Conservation (phyloP, 2,797 vertebrate species). For the Arremon aurantiirostris region DNA sequence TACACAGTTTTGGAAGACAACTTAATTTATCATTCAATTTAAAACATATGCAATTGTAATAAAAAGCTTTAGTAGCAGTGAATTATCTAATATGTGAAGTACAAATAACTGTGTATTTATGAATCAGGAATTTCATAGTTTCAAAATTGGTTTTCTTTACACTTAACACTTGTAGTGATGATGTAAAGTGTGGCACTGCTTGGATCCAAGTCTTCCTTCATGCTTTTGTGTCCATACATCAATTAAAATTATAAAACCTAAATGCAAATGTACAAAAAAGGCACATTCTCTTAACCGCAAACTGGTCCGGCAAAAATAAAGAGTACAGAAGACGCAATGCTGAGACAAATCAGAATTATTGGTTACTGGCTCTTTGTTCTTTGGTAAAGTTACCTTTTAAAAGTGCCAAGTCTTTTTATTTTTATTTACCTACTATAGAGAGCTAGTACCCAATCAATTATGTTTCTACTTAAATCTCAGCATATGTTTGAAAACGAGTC, state of each 20-base stretch:
- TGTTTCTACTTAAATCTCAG: constrained; percentile 79
- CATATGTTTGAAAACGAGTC: constrained; percentile 77
- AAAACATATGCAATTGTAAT: constrained; percentile 80
- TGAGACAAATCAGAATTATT: constrained; percentile 84
- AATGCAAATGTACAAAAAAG: constrained; percentile 96
- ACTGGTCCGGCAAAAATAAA: constrained; percentile 88
- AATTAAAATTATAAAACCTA: constrained; percentile 86
- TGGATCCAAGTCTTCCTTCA: constrained; percentile 92
- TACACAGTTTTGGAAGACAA: constrained; percentile 94
- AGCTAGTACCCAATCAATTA: constrained; percentile 84
- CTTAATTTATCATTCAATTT: constrained; percentile 83
- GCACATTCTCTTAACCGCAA: constrained; percentile 94
- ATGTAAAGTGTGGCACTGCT: constrained; percentile 90
- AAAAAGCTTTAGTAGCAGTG: constrained; percentile 82
- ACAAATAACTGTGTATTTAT: constrained; percentile 83
- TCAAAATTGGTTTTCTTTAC: constrained; percentile 80
- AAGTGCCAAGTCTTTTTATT: constrained; percentile 90
- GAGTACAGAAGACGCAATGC: constrained; percentile 81
- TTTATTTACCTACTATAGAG: constrained; percentile 84
- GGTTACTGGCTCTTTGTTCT: constrained; percentile 91
- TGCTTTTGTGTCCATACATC: constrained; percentile 87
- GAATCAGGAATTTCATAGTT: constrained; percentile 87
- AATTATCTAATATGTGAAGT: constrained; percentile 78
- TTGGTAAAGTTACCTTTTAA: constrained; percentile 94
- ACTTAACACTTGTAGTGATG: constrained; percentile 86